A percentile compares a stretch with the other conserved stretches of the same genome.
Evolutionary conservation across 2,797 vertebrate species (phyloP).

Genomic region (Ceyx erithaca): DNA sequence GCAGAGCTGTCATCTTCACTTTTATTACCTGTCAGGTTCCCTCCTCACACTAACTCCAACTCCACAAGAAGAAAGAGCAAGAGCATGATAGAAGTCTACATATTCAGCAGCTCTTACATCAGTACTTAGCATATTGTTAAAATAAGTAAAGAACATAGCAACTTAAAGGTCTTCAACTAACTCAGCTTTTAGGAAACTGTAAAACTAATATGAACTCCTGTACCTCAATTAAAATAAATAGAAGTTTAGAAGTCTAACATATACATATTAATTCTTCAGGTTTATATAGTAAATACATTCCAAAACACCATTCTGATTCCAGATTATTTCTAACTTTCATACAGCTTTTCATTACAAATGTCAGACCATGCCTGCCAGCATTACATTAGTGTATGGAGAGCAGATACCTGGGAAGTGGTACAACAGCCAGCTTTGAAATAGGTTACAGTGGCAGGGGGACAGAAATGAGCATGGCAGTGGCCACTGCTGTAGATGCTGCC

Average conservation of each 20-base stretch:
- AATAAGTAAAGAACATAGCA: not conserved
- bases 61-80: not conserved
- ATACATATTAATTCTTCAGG: rapidly evolving
- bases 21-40: not conserved
- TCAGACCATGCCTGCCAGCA: not conserved
- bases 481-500: not conserved
- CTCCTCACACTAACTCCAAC: not conserved
- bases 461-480: not conserved
- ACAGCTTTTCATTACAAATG: not conserved
- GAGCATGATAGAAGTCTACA: not conserved
- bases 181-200: not conserved
- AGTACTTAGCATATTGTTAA: not conserved
- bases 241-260: not conserved
- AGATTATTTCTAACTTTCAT: not conserved
- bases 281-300: not conserved
- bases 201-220: not conserved
- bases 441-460: too few relatives aligned
- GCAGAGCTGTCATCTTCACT: not conserved
- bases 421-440: not conserved
- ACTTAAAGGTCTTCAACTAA: not conserved
- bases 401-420: not conserved
- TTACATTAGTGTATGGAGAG: rapidly evolving
- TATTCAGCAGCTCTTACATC: not conserved
- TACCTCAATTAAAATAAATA: not conserved
- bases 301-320: not conserved